Conservation (phyloP, 2,113 vertebrate species). For the Paedocypris sp. region DNA sequence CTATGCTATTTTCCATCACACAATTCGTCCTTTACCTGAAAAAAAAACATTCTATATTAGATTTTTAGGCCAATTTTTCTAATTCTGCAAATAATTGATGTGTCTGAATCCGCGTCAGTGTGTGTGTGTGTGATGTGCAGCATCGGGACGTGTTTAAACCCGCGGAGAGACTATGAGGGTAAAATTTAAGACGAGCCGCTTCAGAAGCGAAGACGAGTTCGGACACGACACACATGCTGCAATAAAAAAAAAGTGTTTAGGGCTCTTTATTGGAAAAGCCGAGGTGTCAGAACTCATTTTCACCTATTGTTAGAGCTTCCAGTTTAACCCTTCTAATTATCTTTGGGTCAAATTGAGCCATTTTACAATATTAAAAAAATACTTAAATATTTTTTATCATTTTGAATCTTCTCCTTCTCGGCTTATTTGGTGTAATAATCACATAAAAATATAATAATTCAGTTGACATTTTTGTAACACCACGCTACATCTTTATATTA, state of each 20-base stretch:
- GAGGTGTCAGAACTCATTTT: slow-evolving; percentile 60
- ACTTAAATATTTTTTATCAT: slow-evolving; percentile 34
- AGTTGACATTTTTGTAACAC: too few relatives aligned
- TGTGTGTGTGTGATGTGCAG: slow-evolving; percentile 31
- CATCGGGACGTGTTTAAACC: slow-evolving; percentile 53
- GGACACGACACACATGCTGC: slow-evolving; percentile 40
- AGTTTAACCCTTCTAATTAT: slow-evolving; percentile 35
- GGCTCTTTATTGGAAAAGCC: slow-evolving; percentile 50
- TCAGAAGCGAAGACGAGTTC: slow-evolving; percentile 45
- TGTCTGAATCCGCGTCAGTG: slow-evolving; percentile 16
- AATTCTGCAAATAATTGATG: too few relatives aligned
- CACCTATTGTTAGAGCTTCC: slow-evolving; percentile 41
- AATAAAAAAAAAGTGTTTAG: slow-evolving; percentile 29
- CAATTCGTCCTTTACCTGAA: too few relatives aligned
- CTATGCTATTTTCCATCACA: too few relatives aligned
- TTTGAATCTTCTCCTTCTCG: too few relatives aligned
- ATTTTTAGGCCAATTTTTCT: too few relatives aligned
- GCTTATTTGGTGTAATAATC: too few relatives aligned
- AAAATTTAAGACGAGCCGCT: slow-evolving; percentile 60
- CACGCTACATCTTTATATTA: too few relatives aligned
- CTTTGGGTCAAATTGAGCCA: slow-evolving; percentile 21
- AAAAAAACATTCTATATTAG: too few relatives aligned
- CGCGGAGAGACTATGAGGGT: slow-evolving; percentile 51
- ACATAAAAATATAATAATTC: too few relatives aligned
- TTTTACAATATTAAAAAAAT: slow-evolving; percentile 42